Base-by-base conservation (phyloP, 2,113 vertebrate species). In the Saimiri boliviensis region DNA sequence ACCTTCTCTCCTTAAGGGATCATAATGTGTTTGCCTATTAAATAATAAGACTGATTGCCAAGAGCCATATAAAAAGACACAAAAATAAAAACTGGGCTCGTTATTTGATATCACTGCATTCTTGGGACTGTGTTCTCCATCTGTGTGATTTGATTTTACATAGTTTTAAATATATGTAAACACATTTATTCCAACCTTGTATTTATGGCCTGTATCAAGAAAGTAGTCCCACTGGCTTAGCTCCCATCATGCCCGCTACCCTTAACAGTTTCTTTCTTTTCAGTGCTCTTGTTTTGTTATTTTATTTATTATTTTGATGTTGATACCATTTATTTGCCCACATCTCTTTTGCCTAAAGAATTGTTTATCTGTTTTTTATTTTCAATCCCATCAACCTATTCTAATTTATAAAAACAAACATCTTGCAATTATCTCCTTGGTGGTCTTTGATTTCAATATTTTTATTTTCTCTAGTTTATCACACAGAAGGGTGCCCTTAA, bases 371-470 rank as follows among this genome's bases (percentile, higher is more conserved):
- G 35, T 93, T 79, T 73, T 76, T 11, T 40, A 25, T 74, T 74
- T 58, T 74, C 63, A 94, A 45, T 45, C 23, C 16, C n/a, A 85
- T 7, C 21, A 56, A 40, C 8, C 3, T 58, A 90, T 89, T 25
- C 13, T 4, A 56, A 63, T 23, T 85, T 76, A 60, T 45, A 66
- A 66, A 66, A 66, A 66, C 63, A 56, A 68, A 89, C 30, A 16
- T 89, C 58, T 66, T 86, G 21, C 6, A 66, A 30, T 87, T 54
- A 93, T 91, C 79, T 94, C 49, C 7, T 12, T 71, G 63, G 12
- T 42, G 14, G 2, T 74, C 23, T 89, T 49, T 68, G 7, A 45
- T 86, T 79, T 58, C 3, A 83, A 83, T 47, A 37, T 63, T 56
- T 93, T 86, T 63, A 8, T 85, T 91, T 76, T 12, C 25, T 76